Base-by-base conservation (phyloP, 2,113 vertebrate species). In the Mus spicilegus region DNA sequence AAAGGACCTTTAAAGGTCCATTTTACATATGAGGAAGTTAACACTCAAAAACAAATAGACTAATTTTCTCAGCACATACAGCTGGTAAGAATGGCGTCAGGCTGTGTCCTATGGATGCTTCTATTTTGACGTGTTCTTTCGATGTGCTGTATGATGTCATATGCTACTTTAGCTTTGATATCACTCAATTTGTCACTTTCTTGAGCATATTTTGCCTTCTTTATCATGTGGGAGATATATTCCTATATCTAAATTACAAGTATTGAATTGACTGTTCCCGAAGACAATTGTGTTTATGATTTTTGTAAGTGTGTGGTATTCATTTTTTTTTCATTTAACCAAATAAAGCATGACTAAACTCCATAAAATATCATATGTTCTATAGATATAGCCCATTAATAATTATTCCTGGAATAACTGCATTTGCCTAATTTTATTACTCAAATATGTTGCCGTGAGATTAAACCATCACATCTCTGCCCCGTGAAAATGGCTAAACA, bases 151-250 rank as follows among this genome's bases (percentile, higher is more conserved):
- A 61, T 81, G 82, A 36, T 58, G 22, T 22, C 24, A 36, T 16
- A 33, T 30, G 75, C 42, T 2, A 54, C 17, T 73, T 39, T 82
- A 54, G 14, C 3, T 58, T 94, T 84, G 73, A 30, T 36, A 0
- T 77, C n/a, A 24, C 49, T 89, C 75, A 22, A 36, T 92, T 89
- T 91, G n/a, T 78, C 67, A 88, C 20, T 91, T 91, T 90, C 75
- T 97, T 49, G 26, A 78, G 58, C 5, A 42, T 93, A 76, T 54
- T 80, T 97, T 87, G 7, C 54, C 33, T 95, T 81, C 20, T 93
- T 91, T 81, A n/a, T 20, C 42, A 1, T 69, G 67, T 46, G 36
- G 39, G 14, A 95, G 88, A 63, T 89, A 94, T 75, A 92, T 87
- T 92, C 30, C 19, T 14, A 3, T 72, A 81, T 82, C 82, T 63